Conservation (phyloP, 2,113 vertebrate species). For the Corythoichthys intestinalis region DNA sequence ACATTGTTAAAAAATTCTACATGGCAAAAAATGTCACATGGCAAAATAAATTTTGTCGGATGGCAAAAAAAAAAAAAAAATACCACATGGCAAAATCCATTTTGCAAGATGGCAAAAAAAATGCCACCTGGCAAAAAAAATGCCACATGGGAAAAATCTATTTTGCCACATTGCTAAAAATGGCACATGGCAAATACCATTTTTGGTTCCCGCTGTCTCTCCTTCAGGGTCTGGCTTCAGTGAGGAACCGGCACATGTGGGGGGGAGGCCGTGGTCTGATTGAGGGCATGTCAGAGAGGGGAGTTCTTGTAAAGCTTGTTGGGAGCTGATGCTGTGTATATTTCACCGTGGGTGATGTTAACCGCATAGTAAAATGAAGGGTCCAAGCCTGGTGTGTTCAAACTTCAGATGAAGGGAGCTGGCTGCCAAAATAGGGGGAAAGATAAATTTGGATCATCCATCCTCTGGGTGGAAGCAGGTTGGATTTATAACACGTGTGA, state of each 20-base stretch:
- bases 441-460: constrained; percentile 23
- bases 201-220: too few relatives aligned
- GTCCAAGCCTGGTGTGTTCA: constrained; percentile 48
- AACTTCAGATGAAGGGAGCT: constrained; percentile 38
- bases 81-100: too few relatives aligned
- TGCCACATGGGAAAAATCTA: too few relatives aligned
- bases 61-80: too few relatives aligned
- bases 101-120: too few relatives aligned
- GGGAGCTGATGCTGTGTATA: constrained; percentile 35
- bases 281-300: constrained; percentile 24
- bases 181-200: too few relatives aligned
- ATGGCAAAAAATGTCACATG: too few relatives aligned
- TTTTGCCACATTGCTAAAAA: too few relatives aligned
- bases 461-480: constrained; percentile 36
- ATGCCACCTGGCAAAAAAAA: too few relatives aligned
- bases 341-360: constrained; percentile 61
- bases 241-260: constrained; percentile 21
- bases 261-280: constrained; percentile 20
- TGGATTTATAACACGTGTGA: constrained; percentile 38
- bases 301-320: constrained; percentile 53
- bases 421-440: constrained; percentile 16
- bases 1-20: too few relatives aligned
- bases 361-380: constrained; percentile 58
- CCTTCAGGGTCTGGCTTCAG: not conserved
- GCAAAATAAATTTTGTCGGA: too few relatives aligned